These are phyloP conservation scores for Gambusia affinis DNA, from an alignment of 2,113 vertebrate species.

Conservation along the genomic window DNA sequence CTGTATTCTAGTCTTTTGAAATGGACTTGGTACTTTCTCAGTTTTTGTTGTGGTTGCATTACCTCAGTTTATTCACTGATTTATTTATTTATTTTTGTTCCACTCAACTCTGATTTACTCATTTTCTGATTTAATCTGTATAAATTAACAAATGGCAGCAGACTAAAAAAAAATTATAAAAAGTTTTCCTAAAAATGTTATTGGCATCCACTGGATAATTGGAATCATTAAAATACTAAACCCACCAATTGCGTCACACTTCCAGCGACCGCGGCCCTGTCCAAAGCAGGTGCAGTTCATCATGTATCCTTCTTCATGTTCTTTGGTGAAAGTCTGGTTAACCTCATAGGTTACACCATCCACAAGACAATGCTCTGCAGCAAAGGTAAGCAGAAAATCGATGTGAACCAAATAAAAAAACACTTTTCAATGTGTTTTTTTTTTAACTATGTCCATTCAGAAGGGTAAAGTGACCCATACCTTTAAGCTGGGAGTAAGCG, in stretches of 20 bases:
- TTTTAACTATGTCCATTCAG: neutral
- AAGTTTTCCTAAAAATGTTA: too few relatives aligned
- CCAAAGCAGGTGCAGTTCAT: slow-evolving; percentile 98
- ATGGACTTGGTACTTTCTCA: too few relatives aligned
- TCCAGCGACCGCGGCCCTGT: slow-evolving; percentile 94
- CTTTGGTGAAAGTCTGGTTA: slow-evolving; percentile 94
- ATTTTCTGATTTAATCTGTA: too few relatives aligned
- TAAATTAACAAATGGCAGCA: too few relatives aligned
- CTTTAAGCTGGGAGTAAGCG: slow-evolving; percentile 89
- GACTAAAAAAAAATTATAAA: too few relatives aligned
- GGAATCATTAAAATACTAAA: slow-evolving; percentile 3
- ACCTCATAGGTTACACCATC: slow-evolving; percentile 91
- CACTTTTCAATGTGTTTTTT: slow-evolving; percentile 8
- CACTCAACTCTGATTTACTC: too few relatives aligned
- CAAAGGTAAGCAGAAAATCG: neutral
- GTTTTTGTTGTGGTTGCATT: too few relatives aligned
- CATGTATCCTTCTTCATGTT: slow-evolving; percentile 91
- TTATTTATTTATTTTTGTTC: too few relatives aligned
- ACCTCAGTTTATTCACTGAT: too few relatives aligned
- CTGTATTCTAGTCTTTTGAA: too few relatives aligned
- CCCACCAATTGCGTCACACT: slow-evolving; percentile 94
- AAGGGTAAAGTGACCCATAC: slow-evolving; percentile 28
- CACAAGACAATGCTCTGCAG: slow-evolving; percentile 93
- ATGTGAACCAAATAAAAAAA: neutral
- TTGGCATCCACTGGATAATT: too few relatives aligned